Evolutionary conservation across 2,797 vertebrate genomes (phyloP), one percentile per base, ranked within the genome.

Genomic region (Eulemur mongoz): DNA sequence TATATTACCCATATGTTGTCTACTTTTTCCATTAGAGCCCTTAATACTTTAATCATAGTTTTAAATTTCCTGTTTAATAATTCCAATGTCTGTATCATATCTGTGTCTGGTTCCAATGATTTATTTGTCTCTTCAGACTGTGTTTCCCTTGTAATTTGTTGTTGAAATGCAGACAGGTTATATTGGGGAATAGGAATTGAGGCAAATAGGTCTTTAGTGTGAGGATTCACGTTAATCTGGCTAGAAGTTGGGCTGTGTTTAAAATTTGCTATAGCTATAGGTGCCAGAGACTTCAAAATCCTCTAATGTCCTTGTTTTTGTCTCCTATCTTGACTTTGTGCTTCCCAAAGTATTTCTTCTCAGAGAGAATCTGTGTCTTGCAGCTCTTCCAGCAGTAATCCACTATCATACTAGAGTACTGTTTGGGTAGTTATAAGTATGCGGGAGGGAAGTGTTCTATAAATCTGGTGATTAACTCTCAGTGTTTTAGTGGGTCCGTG

Each of bases 231-330:
- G 9, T 50, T 81, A 59, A 86, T 72, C 59, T 78, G 67, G 67
- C 32, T 78, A 59, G 43, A 78, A 20, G 20, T 50, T 86, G 30
- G 30, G 20, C 45, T 84, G 25, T 79, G 5, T 72, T 81, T 86
- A 86, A 54, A 82, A 63, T 82, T 87, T 92, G 8, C 54, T 63
- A 22, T 76, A 54, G 22, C 6, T 54, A 45, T 50, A 67, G 30
- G 35, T 92, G 7, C 27, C 48, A 88, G 54, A 85, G 17, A 69
- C 32, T 78, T 94, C 75, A 79, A 79, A 96, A 92, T 94, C 17
- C 32, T 87, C 48, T 82, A 82, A 13, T 54, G 35, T 75, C 18
- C 45, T 89, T 84, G 32, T 65, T 63, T 72, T 84, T 65, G n/a
- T 80, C 54, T 67, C 32, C 22, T 27, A 25, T 80, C 54, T 90